Evolutionary conservation across 1,140 invertebrate genomes (phyloP), one percentile per base, ranked within the genome.

Genomic region (Dendroctonus ponderosae): DNA sequence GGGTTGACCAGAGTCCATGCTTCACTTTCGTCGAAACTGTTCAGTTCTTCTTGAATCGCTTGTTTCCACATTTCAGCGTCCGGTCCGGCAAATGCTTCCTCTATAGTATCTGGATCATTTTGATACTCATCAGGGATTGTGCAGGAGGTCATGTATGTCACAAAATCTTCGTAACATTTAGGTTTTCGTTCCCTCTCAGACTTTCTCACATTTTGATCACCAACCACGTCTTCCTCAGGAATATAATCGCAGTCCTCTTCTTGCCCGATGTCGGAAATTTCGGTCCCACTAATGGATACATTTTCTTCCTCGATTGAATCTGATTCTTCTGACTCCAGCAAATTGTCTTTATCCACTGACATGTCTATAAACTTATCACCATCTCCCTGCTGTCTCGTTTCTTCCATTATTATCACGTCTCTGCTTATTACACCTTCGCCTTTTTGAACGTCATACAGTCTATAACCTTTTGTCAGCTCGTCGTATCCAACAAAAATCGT

Each of bases 1-100:
- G 59, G 48, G 0, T 75, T 64, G 4, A 75, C 70, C 6, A 77
- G n/a, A 43, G 68, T 56, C 76, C 76, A 82, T 1, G 75, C 79
- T 42, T 76, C 65, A 69, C 79, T 79, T 65, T 77, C 72, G 15
- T 66, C 56, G n/a, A 78, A 68, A 42, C 74, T 70, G 7, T 73
- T 6, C 7, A 76, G 26, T 60, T 77, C 71, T 5, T 71, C 68
- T 8, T 54, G 9, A 39, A 77, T 69, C 9, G 75, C 72, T 42
- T 39, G 6, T 49, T 61, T 63, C 63, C 71, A 71, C 37, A 67
- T 56, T 2, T 69, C 42, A 14, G 49, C 53, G 56, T 74, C 70
- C 52, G 61, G 51, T 48, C 66, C 49, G 49, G 64, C 54, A 6
- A 72, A 49, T 14, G 70, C 69, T 54, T 72, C 74, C 44, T 42